A percentile compares a stretch with the other conserved stretches of the same genome.
Conservation (phyloP, 2,113 vertebrate genomes). For the Typhlomys cinereus region DNA sequence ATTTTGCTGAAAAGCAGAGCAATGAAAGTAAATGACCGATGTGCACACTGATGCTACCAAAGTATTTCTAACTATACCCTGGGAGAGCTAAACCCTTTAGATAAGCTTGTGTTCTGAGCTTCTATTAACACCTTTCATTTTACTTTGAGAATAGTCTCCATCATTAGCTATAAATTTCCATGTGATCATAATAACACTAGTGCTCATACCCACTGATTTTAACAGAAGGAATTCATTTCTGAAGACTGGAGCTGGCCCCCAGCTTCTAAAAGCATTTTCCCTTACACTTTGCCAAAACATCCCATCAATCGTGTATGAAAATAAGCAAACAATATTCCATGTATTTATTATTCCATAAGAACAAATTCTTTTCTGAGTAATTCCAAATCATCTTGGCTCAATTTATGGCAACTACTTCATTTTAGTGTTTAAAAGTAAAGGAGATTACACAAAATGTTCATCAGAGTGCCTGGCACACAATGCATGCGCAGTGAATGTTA, state of each 20-base stretch:
- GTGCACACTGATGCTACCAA: not conserved
- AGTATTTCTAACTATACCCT: not conserved
- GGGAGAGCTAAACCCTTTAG: not conserved
- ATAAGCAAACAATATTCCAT: not conserved
- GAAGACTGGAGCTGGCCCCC: conserved; percentile 12
- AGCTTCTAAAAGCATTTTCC: conserved; percentile 23
- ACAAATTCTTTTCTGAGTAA: conserved; percentile 53
- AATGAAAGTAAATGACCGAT: conserved; percentile 61
- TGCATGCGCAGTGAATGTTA: not conserved
- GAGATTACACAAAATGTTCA: not conserved
- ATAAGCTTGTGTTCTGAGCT: not conserved
- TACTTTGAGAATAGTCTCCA: not conserved
- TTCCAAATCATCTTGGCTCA: conserved; percentile 22
- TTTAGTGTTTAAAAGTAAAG: not conserved
- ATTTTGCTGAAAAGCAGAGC: conserved; percentile 92
- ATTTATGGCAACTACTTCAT: not conserved
- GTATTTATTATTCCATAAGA: conserved; percentile 10
- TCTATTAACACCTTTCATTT: not conserved
- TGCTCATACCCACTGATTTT: not conserved
- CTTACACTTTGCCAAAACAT: not conserved
- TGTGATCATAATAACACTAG: not conserved
- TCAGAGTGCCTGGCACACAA: not conserved
- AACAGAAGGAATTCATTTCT: conserved; percentile 34
- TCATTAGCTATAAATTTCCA: not conserved
- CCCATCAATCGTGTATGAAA: not conserved